Base-by-base conservation (phyloP, 2,113 vertebrate species). In the Rhinopomastus cyanomelas region DNA sequence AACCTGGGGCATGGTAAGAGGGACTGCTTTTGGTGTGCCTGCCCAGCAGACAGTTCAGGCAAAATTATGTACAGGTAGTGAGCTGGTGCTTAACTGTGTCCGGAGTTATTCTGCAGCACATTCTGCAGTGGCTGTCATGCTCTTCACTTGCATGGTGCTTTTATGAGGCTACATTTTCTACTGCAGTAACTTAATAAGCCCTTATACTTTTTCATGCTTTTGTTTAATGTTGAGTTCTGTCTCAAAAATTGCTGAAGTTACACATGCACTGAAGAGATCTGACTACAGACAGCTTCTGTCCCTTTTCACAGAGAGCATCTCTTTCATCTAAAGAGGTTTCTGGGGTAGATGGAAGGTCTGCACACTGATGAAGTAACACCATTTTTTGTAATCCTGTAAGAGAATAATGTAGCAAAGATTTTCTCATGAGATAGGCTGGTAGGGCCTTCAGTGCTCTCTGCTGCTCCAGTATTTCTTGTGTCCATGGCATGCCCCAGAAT, bases 381-480 rank as follows among this genome's bases (percentile, higher is more conserved):
- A 13, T 55, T 79, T 61, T 55, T 27, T 44, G 48, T 60, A 39
- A n/a, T 60, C 25, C 30, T 62, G 6, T n/a, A 8, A 56, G 29
- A 76, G 34, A 34, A 19, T 51, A 46, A 36, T 57, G 17, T 3
- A 79, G 55, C 53, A 21, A 23, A 16, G 12, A 48, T 29, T 52
- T 53, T 49, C 80, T 11, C n/a, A 51, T 42, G 53, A 76, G 49
- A 23, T 52, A 22, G 0, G 1, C 2, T 0, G 0, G 2, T 5
- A 36, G 30, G 60, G 60, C 37, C 60, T 68, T 55, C 75, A 61
- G 30, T 64, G n/a, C n/a, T 46, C 12, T 67, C 44, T 67, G 21
- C 19, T 78, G 55, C 42, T 78, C 3, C 1, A 2, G 2, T n/a
- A 8, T 64, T 64, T 85, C 74, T 85, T 67, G 32, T 37, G 56